Evolutionary conservation across 2,113 vertebrate species (phyloP).

Genomic region (Megalops atlanticus): DNA sequence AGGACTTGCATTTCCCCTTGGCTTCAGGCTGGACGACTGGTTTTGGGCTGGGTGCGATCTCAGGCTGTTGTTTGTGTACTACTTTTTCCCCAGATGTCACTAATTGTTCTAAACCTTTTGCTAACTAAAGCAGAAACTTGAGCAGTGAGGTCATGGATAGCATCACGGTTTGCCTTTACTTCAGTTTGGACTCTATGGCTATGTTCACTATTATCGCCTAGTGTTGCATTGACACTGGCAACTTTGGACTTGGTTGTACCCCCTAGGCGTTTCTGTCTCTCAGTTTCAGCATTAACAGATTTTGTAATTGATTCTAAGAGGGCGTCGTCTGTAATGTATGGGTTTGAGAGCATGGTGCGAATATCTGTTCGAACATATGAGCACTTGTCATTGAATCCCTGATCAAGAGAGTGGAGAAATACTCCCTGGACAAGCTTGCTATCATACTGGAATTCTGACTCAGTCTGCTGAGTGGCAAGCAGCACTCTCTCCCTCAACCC

Average conservation of each 20-base stretch:
- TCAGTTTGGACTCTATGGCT: background rate
- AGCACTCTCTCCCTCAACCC: slow-evolving; percentile 37
- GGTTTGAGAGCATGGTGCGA: slow-evolving; percentile 15
- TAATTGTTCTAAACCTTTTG: background rate
- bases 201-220: background rate
- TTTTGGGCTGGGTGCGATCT: background rate
- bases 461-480: slow-evolving; percentile 33
- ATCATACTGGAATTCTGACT: slow-evolving; percentile 36
- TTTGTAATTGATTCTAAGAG: slow-evolving; percentile 16
- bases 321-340: background rate
- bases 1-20: background rate
- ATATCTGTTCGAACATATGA: slow-evolving; percentile 3
- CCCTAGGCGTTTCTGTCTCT: slow-evolving; percentile 4
- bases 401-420: slow-evolving; percentile 14
- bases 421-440: slow-evolving; percentile 32
- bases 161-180: background rate
- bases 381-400: slow-evolving; percentile 38
- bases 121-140: background rate
- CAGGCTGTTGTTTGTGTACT: too few relatives aligned
- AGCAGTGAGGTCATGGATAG: slow-evolving; percentile 7
- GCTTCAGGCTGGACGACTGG: background rate
- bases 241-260: background rate
- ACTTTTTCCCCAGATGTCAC: background rate
- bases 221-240: slow-evolving; percentile 9
- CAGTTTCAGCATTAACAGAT: background rate